Base-by-base conservation (phyloP, 1,140 invertebrate species). In the Drosophila pallidifrons region DNA sequence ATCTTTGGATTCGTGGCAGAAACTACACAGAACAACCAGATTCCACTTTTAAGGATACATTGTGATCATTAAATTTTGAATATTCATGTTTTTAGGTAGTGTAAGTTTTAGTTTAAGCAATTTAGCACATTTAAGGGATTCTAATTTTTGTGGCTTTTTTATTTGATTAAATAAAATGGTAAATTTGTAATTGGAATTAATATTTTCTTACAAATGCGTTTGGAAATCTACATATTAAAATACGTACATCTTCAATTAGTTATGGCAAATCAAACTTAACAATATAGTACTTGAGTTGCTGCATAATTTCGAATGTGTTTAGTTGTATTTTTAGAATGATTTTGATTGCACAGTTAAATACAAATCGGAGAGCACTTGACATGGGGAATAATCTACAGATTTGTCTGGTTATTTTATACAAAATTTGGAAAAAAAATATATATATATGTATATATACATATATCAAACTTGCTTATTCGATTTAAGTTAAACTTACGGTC, bases 111-210 rank as follows among this genome's bases (percentile, higher is more conserved):
- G 1, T 15, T 28, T 72, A 59, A 71, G 43, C n/a, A 45, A 45
- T 55, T 38, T 57, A 49, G n/a, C 7, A 46, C 43, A 45, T n/a
- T 63, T 46, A 32, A 55, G 8, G 68, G 51, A 63, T 65, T 52
- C 5, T 69, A 13, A 55, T 54, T 58, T 58, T 60, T 61, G 66
- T 68, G 45, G 66, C 13, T 68, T 58, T 57, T 55, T 55, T 45
- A 32, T 58, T 61, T 52, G 45, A 61, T 54, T 45, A 54, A 72
- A 72, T 65, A 58, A 59, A 59, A 25, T 72, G 69, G 69, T 66
- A 57, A 66, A 72, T 20, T 58, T 65, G 61, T 20, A 65, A 43
- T 38, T 38, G 35, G 7, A 38, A 38, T 25, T 25, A 38, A 0
- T 38, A 6, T 32, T 5, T 1, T 32, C 30, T 32, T 32, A 32